Percentiles rank a stretch among this genome's conserved stretches.
Conservation (phyloP, 2,113 vertebrate species). For the Hemicordylus capensis region DNA sequence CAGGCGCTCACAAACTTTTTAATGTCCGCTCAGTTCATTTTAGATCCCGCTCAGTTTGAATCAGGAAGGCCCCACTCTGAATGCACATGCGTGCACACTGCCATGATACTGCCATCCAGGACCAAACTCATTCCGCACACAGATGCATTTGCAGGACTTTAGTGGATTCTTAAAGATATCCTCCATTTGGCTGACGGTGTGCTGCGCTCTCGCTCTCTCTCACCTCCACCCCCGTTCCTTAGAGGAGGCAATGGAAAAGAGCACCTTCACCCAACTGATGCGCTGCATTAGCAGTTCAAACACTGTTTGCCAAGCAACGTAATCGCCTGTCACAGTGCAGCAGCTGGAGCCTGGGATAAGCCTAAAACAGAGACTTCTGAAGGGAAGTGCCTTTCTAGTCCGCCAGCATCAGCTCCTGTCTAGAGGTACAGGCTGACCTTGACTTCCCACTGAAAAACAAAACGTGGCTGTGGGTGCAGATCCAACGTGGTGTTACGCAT, state of each 20-base stretch:
- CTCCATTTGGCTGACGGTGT: neutral
- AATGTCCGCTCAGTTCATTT: no score
- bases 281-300: neutral
- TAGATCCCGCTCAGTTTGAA: no score
- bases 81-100: no score
- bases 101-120: no score
- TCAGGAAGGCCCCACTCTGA: no score
- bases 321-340: neutral
- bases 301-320: neutral
- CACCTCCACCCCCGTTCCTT: neutral
- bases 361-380: neutral
- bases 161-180: neutral
- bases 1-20: no score
- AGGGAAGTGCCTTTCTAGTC: fast-evolving
- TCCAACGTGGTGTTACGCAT: no score
- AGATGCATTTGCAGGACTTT: neutral
- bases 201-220: neutral
- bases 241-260: neutral
- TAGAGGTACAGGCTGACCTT: neutral
- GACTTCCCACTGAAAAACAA: constrained; percentile 22
- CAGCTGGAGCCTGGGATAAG: neutral
- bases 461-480: neutral
- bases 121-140: no score
- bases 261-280: neutral
- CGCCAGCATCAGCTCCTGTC: neutral